A percentile compares a stretch with the other conserved stretches of the same genome.
Evolutionary conservation across 2,113 vertebrate genomes (phyloP).

Genomic region (Neolamprologus ventralis): DNA sequence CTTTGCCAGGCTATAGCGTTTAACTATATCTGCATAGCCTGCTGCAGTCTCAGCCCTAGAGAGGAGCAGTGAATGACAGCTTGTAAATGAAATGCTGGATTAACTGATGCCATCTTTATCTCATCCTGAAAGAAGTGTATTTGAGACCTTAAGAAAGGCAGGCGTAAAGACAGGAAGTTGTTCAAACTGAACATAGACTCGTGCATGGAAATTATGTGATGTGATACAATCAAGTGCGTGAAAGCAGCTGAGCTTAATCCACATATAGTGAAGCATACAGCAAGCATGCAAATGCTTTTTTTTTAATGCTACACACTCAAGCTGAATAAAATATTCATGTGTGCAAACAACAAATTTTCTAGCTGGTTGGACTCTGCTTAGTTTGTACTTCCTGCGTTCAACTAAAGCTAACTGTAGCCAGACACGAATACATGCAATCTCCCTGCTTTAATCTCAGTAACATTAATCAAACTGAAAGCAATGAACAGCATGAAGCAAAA

Average conservation of each 20-base stretch:
- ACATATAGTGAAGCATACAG: not conserved
- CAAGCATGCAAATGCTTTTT: not conserved
- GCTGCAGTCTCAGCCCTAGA: not conserved
- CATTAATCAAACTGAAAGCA: constrained; percentile 18
- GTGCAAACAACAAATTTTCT: not conserved
- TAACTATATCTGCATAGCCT: not conserved
- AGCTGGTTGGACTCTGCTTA: not conserved
- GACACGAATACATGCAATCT: not conserved
- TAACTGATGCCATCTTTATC: constrained; percentile 57
- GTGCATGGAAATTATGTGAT: not conserved
- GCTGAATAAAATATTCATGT: not conserved
- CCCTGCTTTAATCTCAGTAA: not conserved
- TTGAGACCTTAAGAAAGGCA: constrained; percentile 18
- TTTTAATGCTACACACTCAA: not conserved
- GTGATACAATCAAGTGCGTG: not conserved
- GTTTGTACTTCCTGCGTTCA: not conserved
- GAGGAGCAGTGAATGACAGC: constrained; percentile 22
- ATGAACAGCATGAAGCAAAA: constrained; percentile 1
- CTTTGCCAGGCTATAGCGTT: not conserved
- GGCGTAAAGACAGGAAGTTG: not conserved
- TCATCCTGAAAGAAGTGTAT: constrained; percentile 11
- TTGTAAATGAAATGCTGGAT: constrained; percentile 59
- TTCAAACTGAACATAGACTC: not conserved
- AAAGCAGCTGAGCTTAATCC: not conserved
- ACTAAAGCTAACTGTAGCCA: not conserved